Conservation (phyloP, 2,113 vertebrate species). For the Crotalus helleri region DNA sequence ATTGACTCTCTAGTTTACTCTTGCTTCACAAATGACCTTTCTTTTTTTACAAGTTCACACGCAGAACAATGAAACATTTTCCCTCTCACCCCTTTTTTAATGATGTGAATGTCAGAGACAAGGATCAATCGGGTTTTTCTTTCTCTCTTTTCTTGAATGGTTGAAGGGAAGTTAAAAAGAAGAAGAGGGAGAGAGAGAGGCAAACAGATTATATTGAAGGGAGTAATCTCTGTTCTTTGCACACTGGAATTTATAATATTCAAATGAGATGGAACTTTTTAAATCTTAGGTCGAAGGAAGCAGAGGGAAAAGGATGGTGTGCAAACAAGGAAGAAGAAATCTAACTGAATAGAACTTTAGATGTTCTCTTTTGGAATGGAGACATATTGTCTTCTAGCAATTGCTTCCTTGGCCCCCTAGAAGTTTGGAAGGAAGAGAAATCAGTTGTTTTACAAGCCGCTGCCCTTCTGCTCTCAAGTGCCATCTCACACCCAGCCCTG, state of each 20-base stretch:
- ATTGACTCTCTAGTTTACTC: background rate
- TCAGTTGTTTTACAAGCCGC: background rate
- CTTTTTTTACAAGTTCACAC: background rate
- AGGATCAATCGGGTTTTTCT: background rate
- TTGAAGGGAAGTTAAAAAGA: background rate
- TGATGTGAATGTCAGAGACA: background rate
- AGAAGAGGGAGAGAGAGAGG: background rate
- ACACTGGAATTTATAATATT: background rate
- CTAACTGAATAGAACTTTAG: background rate
- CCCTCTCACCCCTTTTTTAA: background rate
- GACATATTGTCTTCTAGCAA: background rate
- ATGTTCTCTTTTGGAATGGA: background rate
- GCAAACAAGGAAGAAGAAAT: background rate
- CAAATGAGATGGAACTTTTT: background rate
- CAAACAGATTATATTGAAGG: background rate
- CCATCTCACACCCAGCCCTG: background rate
- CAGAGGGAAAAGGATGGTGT: background rate
- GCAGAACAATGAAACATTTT: background rate
- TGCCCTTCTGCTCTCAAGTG: background rate
- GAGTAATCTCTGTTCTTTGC: background rate
- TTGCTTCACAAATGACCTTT: background rate
- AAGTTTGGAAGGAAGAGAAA: background rate
- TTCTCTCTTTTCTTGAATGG: background rate
- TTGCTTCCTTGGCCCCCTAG: background rate
- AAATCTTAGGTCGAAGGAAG: background rate